Base-by-base conservation (phyloP, 2,888 invertebrate genomes). In the Plagiodera versicolora region DNA sequence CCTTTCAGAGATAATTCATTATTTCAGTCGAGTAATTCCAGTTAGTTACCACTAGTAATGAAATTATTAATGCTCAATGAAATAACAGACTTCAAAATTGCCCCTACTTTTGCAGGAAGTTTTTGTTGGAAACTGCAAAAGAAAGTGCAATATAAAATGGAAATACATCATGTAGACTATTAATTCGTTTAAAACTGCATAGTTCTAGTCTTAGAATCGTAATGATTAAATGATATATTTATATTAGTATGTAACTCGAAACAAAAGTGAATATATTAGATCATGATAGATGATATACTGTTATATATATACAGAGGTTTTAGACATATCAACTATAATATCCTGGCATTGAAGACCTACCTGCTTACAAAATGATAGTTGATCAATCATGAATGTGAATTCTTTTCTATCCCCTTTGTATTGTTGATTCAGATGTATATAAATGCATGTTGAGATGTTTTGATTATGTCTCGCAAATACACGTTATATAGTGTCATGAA, bases 81-180 rank as follows among this genome's bases (percentile, higher is more conserved):
- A 69, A 64, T 66, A 73, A 72, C 73, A 75, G 74, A 75, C 75
- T 75, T 74, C 65, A 65, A 60, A 65, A 77, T 77, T 77, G 78
- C 78, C 72, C 70, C 70, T 75, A 72, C 75, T 77, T 78, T 77
- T 77, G 77, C 76, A 75, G 76, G 67, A 68, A 69, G 76, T 78
- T 77, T 73, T 65, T 77, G 77, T 77, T 78, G 70, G 67, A 39
- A 61, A 72, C 78, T 78, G 77, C 77, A 76, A 77, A 76, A 74
- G 76, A 73, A 75, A 73, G 78, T 78, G 77, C 78, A 78, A 77
- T 78, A n/a, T n/a, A n/a, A n/a, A 77, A 65, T 49, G 52, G 53
- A 24, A 53, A 53, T 19, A 39, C 44, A 30, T 44, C 44, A 10
- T 24, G 44, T 53, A 44, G 53, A 44, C 45, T 60, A 61, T 50